Base-by-base conservation (phyloP, 2,797 vertebrate genomes). In the Lepilemur septentrionalis region DNA sequence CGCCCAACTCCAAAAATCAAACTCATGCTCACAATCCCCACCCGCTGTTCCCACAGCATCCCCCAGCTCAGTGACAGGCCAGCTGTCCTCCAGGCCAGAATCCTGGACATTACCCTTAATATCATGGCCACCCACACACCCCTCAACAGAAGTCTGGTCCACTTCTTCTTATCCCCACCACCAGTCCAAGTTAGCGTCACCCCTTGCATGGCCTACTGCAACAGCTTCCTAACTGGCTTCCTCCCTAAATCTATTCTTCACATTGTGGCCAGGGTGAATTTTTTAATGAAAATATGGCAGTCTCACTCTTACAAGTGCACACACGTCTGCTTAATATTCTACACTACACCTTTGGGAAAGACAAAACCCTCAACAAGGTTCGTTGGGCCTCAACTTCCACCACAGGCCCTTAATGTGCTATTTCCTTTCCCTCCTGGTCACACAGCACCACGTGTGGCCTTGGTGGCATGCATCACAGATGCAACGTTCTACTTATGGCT, bases 21-120 rank as follows among this genome's bases (percentile, higher is more conserved):
- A 63, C 9, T 38, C 10, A 3, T 0, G 1, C 9, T 70, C 30
- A 7, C 2, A 0, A 7, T 41, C 28, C 0, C 25, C 18, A 1
- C 72, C 65, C 8, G 13, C 25, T 25, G 4, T 9, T 3, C 23
- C 35, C 52, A 38, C 61, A 65, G 43, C 38, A 41, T 8, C 17
- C 4, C 6, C 2, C 11, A 0, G 38, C 30, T 57, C 59, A n/a
- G 20, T 6, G 13, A 32, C 2, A 4, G 57, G 9, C 50, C 0
- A 4, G 38, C 2, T 17, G 4, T 12, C 57, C 15, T 23, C 25
- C 14, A 15, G 41, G 15, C 32, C 81, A 38, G 52, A 63, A 32
- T 22, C 50, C 82, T 48, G 13, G 38, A 48, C n/a, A 28, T 20
- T 4, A 35, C 8, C 73, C 43, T 7, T 38, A 61, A 46, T 15